Conservation (phyloP, 2,888 invertebrate species). For the Coelinius sp. region DNA sequence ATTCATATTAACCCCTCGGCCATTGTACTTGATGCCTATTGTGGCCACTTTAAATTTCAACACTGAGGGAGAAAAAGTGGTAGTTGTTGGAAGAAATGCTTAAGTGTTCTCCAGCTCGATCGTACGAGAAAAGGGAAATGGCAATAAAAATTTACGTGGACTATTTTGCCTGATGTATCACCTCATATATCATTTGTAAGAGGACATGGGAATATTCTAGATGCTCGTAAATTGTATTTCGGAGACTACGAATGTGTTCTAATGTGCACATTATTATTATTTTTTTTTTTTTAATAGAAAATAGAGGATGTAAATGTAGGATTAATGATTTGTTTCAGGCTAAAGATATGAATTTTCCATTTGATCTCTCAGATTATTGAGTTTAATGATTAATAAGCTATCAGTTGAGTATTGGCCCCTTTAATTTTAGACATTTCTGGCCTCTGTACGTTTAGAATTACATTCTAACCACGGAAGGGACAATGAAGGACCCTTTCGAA, state of each 20-base stretch:
- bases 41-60: conserved; percentile 43
- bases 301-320: background rate
- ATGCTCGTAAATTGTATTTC: conserved; percentile 3
- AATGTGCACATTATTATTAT: background rate
- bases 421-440: conserved; percentile 42
- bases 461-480: too few species aligned
- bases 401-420: conserved; percentile 37
- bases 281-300: background rate
- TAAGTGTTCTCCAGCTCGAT: background rate
- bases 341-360: too few species aligned
- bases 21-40: conserved; percentile 53
- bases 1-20: conserved; percentile 55
- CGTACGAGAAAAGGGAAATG: background rate
- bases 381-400: conserved; percentile 11
- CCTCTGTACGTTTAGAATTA: too few species aligned
- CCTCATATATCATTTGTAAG: conserved; percentile 13
- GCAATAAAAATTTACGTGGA: conserved; percentile 17
- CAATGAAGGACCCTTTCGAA: too few species aligned
- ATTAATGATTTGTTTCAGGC: background rate
- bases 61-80: background rate
- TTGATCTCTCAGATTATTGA: background rate
- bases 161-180: conserved; percentile 6
- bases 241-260: background rate
- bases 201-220: background rate
- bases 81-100: background rate